These are phyloP conservation scores for Marcusenius ussheri DNA, from an alignment of 2,113 vertebrate genomes.

Conservation along the genomic window DNA sequence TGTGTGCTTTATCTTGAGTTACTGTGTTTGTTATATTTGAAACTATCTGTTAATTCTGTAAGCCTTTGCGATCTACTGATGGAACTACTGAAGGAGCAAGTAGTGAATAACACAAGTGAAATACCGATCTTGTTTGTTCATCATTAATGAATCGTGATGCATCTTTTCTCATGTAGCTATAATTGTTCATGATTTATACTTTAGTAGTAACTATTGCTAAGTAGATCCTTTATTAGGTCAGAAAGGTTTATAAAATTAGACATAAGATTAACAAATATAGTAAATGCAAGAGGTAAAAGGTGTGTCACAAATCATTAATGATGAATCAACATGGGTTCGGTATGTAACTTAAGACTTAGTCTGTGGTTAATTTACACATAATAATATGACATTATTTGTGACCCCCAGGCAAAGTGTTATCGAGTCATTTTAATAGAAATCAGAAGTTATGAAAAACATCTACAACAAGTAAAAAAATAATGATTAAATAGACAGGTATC, in stretches of 20 bases:
- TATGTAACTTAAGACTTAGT: neutral
- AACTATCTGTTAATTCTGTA: too few species aligned
- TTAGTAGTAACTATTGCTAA: neutral
- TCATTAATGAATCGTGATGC: too few species aligned
- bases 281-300: neutral
- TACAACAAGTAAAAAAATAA: neutral
- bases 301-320: neutral
- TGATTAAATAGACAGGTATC: neutral
- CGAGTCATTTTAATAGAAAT: neutral
- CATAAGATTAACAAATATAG: neutral
- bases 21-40: too few species aligned
- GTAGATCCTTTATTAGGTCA: neutral
- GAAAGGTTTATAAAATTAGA: neutral
- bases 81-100: neutral
- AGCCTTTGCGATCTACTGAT: too few species aligned
- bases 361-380: neutral
- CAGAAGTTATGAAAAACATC: neutral
- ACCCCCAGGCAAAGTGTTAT: neutral
- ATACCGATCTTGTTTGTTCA: too few species aligned
- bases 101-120: neutral
- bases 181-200: neutral
- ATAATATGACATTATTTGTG: neutral
- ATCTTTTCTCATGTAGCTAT: neutral
- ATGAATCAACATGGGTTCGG: neutral
- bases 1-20: too few species aligned